Conservation (phyloP, 1,140 invertebrate species). For the Drosophila parvula region DNA sequence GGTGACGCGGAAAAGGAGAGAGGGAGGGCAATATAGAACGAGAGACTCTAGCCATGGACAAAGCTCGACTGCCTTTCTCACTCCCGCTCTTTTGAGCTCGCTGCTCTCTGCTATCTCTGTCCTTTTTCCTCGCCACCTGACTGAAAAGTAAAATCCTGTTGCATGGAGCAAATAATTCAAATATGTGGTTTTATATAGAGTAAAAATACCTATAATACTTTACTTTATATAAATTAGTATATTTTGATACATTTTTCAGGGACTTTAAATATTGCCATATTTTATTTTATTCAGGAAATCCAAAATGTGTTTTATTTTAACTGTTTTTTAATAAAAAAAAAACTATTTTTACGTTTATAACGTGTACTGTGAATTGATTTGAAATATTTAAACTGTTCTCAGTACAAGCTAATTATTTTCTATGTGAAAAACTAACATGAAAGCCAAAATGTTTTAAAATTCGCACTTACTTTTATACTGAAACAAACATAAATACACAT, state of each 20-base stretch:
- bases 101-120: not conserved
- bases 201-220: not conserved
- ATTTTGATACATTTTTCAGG: no score
- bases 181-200: not conserved
- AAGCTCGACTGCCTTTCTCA: constrained; percentile 12
- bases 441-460: constrained; percentile 8
- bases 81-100: not conserved
- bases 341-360: no score
- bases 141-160: not conserved
- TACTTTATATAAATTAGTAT: not conserved
- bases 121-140: not conserved
- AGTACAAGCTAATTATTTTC: not conserved
- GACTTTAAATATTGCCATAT: no score
- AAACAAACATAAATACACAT: not conserved
- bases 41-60: constrained; percentile 15
- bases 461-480: constrained; percentile 12
- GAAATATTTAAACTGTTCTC: no score
- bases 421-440: not conserved
- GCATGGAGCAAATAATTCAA: not conserved
- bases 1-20: not conserved
- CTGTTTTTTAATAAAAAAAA: no score
- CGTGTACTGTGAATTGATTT: no score
- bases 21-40: constrained; percentile 1
- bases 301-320: no score
- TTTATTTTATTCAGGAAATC: no score